These are phyloP conservation scores for Psammodynastes pulverulentus DNA, from an alignment of 2,113 vertebrate genomes.

Conservation along the genomic window DNA sequence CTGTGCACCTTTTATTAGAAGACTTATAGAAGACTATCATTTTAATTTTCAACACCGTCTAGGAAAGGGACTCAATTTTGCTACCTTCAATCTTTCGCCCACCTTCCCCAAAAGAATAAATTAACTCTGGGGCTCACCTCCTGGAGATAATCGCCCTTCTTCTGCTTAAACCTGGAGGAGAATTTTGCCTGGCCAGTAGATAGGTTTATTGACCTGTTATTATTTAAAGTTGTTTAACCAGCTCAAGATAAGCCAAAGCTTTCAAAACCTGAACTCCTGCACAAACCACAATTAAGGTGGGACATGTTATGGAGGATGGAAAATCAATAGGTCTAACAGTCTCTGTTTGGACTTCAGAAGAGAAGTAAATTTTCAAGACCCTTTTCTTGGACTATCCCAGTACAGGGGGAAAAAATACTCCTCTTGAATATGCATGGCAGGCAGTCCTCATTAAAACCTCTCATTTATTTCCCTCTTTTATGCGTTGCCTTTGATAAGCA, in stretches of 20 bases:
- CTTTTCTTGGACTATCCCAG: constrained; percentile 47
- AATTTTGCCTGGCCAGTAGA: constrained; percentile 52
- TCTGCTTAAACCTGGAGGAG: constrained; percentile 2
- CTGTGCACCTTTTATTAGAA: too few relatives aligned
- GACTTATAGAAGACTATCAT: background rate
- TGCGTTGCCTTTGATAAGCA: constrained; percentile 55
- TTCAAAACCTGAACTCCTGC: constrained; percentile 64
- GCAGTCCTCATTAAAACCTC: constrained; percentile 54
- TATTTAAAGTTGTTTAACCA: constrained; percentile 73
- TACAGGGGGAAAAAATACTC: background rate
- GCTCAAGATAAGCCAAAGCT: constrained; percentile 70
- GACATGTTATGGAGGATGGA: constrained; percentile 64
- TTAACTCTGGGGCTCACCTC: background rate
- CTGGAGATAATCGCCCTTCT: constrained; percentile 24
- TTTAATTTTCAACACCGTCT: background rate
- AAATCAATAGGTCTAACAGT: constrained; percentile 65
- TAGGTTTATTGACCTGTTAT: constrained; percentile 71
- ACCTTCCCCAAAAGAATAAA: background rate
- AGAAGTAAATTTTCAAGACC: constrained; percentile 65
- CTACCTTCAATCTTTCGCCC: background rate
- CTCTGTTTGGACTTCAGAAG: constrained; percentile 67
- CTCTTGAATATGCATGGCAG: background rate
- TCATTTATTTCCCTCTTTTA: constrained; percentile 50
- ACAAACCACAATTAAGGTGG: constrained; percentile 72
- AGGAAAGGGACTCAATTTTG: background rate